Evolutionary conservation across 1,140 invertebrate species (phyloP).

Genomic region (Drosophila oshimai): DNA sequence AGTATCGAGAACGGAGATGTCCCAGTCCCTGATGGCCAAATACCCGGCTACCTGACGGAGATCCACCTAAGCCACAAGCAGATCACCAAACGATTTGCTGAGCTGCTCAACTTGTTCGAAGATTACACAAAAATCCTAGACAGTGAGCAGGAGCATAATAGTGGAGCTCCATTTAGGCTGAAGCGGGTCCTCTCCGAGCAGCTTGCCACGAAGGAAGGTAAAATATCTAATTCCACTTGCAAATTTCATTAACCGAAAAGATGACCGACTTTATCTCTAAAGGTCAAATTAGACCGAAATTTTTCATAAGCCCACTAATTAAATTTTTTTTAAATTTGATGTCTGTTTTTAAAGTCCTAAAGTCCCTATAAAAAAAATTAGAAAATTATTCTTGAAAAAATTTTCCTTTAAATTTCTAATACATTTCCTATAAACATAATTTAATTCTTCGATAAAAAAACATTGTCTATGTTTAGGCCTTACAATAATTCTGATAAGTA

Average conservation of each 20-base stretch:
- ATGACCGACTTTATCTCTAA: no score
- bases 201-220: slow-evolving; percentile 2
- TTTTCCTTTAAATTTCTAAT: no score
- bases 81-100: slow-evolving; percentile 48
- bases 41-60: slow-evolving; percentile 30
- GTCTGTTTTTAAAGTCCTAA: no score
- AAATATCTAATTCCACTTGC: no score
- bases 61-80: slow-evolving; percentile 49
- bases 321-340: no score
- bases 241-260: no score
- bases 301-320: no score
- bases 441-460: no score
- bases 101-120: slow-evolving; percentile 55
- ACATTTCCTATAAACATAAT: neutral
- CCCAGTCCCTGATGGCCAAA: neutral
- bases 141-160: slow-evolving; percentile 2
- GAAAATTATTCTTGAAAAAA: no score
- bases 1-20: neutral
- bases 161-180: neutral
- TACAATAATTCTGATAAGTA: neutral
- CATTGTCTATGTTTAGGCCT: no score
- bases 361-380: no score
- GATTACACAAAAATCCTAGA: slow-evolving; percentile 40
- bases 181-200: slow-evolving; percentile 39
- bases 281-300: no score